Conservation (phyloP, 1,140 invertebrate genomes). For the Scaptomyza graminum region DNA sequence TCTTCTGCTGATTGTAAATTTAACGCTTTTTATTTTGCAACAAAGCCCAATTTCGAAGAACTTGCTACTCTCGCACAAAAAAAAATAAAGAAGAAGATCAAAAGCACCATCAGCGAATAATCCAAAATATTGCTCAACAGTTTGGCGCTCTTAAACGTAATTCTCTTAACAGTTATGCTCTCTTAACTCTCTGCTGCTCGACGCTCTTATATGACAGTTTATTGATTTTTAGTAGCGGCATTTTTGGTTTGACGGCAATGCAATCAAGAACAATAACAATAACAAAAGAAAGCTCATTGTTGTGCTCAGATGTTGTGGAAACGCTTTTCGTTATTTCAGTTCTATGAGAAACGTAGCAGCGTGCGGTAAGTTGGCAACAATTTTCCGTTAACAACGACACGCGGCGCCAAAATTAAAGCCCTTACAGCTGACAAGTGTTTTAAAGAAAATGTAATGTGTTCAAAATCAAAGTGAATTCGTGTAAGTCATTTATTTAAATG, state of each 20-base stretch:
- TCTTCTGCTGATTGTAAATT: not conserved
- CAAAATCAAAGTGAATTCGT: not conserved
- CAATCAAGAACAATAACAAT: slow-evolving; percentile 11
- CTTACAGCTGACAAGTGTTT: slow-evolving; percentile 47
- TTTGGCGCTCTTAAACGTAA: slow-evolving; percentile 5
- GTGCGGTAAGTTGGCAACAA: slow-evolving; percentile 32
- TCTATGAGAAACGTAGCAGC: slow-evolving; percentile 44
- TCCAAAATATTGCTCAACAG: not conserved
- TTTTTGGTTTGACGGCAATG: slow-evolving; percentile 5
- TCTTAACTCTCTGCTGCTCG: not conserved
- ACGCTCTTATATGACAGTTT: slow-evolving; percentile 13
- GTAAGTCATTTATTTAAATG: not conserved
- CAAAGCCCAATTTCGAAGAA: slow-evolving; percentile 41
- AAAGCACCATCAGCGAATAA: slow-evolving; percentile 23
- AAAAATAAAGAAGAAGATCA: slow-evolving; percentile 16
- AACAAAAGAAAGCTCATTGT: slow-evolving; percentile 45
- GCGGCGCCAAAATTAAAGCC: slow-evolving; percentile 14
- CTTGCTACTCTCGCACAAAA: not conserved
- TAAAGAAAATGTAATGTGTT: not conserved
- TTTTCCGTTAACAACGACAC: not conserved
- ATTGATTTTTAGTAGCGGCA: slow-evolving; percentile 35
- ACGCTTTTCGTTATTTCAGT: slow-evolving; percentile 54
- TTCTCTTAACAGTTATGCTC: not conserved
- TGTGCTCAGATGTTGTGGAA: slow-evolving; percentile 35
- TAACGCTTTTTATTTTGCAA: slow-evolving; percentile 2